Evolutionary conservation across 2,113 vertebrate species (phyloP).

Genomic region (Perca schrenkii): DNA sequence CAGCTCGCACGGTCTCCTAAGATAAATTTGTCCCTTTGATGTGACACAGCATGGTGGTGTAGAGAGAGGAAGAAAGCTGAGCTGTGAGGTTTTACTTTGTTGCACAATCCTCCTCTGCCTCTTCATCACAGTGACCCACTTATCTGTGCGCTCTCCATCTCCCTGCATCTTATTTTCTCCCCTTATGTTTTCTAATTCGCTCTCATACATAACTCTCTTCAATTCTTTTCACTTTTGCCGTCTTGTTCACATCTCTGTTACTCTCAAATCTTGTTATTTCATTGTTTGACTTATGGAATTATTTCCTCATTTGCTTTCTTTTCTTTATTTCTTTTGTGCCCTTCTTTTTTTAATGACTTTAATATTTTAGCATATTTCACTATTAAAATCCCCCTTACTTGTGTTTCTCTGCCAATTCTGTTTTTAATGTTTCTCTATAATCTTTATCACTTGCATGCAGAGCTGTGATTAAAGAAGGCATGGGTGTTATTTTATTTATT

Average conservation of each 20-base stretch:
- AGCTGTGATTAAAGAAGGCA: neutral
- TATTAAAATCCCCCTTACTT: conserved; percentile 8
- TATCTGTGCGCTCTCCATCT: conserved; percentile 37
- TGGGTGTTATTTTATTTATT: conserved; percentile 18
- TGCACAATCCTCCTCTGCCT: conserved; percentile 67
- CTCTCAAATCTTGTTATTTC: conserved; percentile 8
- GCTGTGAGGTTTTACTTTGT: conserved; percentile 58
- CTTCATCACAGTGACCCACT: conserved; percentile 71
- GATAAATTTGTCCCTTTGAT: conserved; percentile 70
- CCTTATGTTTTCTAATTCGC: conserved; percentile 11
- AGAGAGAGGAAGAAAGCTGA: conserved; percentile 60
- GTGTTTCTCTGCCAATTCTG: neutral
- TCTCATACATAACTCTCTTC: neutral
- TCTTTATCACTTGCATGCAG: conserved; percentile 6
- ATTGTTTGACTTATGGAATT: neutral
- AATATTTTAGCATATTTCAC: neutral
- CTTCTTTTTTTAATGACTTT: neutral
- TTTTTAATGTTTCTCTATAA: neutral
- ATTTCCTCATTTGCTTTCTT: neutral
- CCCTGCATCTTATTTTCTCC: conserved; percentile 23
- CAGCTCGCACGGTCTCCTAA: conserved; percentile 9
- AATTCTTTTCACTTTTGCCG: neutral
- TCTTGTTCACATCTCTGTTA: neutral
- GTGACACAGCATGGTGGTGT: conserved; percentile 51
- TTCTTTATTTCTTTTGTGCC: neutral